Base-by-base conservation (phyloP, 2,797 vertebrate genomes). In the Channallabes apus region DNA sequence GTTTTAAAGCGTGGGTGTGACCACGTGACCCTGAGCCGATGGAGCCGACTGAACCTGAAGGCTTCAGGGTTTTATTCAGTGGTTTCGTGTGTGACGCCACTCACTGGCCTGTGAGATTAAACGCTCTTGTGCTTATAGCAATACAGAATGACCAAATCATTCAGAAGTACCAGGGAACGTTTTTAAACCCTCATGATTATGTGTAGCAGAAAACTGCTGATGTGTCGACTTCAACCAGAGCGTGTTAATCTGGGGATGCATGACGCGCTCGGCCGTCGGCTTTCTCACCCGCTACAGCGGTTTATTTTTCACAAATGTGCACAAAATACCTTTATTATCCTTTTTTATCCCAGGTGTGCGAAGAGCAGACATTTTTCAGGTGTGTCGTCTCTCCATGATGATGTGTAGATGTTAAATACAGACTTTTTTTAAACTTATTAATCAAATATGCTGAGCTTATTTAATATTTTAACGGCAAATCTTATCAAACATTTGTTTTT, bases 51-150 rank as follows among this genome's bases (percentile, higher is more conserved):
- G 17, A 35, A 69, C 73, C 32, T 7, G 27, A 27, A 38, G 62
- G 69, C 67, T 67, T n/a, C 46, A 11, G 32, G 22, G 24, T 41
- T 59, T 80, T 72, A 22, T 82, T 64, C 56, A 27, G 17, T 18
- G 85, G 65, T 82, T 65, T 68, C 32, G 38, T 27, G 35, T 73
- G 72, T 79, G 81, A 82, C 9, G 18, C 27, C 56, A 85, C 8
- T 29, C 38, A 56, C 65, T 24, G 17, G 71, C 54, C 82, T 88
- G 75, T 88, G 75, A 86, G 61, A 88, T 58, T 85, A 35, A 82
- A 35, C 29, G 56, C 35, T 56, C n/a, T 29, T 64, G n/a, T 76
- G 59, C 32, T 72, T 46, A 24, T 11, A 71, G 65, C 54, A 17
- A 14, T 54, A 20, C 46, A 54, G 18, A 82, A 58, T 77, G 3